Evolutionary conservation across 2,888 invertebrate genomes (phyloP), one percentile per base, ranked within the genome.

Genomic region (Monochamus alternatus): DNA sequence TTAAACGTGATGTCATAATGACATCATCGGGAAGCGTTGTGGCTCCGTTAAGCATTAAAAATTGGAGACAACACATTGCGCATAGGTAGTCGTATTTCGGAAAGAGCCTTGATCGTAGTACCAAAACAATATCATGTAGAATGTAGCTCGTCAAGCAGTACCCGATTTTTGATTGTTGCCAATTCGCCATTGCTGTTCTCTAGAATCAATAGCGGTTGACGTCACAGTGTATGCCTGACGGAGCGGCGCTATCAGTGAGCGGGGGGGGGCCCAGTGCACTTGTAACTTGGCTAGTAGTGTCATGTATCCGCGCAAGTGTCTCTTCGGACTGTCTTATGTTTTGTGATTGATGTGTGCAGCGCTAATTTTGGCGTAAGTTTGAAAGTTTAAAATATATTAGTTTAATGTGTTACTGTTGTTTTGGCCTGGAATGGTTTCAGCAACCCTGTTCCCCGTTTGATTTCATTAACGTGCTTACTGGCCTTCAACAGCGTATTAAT

Each of bases 1-100:
- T 87, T 85, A 83, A 87, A 87, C 89, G 88, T 90, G 90, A 90
- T 89, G 89, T 90, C 90, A 90, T 89, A 81, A 88, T 90, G 90
- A 89, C 89, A 89, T 90, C 90, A 89, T 85, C 89, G 88, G 88
- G 88, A 89, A 88, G 87, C 88, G 86, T 84, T 87, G 87, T 84
- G 85, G 85, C 83, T 84, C 82, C 79, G 75, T 73, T 77, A 63
- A 73, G 77, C 76, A 75, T 52, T 75, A 65, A 75, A 78, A 73
- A 73, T 73, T 76, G 75, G 74, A 75, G 75, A 76, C 59, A 73
- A 75, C 70, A 60, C 59, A 63, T 59, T 72, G 73, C 74, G 77
- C 76, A 73, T 66, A 77, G 74, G 68, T 74, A 60, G 68, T 82
- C 78, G 79, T 75, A 75, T 78, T 82, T 80, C 79, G 76, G 73